A percentile compares a stretch with the other conserved stretches of the same genome.
These are phyloP conservation scores for Eidolon dupreanum DNA, from an alignment of 2,797 vertebrate species.

Conservation along the genomic window DNA sequence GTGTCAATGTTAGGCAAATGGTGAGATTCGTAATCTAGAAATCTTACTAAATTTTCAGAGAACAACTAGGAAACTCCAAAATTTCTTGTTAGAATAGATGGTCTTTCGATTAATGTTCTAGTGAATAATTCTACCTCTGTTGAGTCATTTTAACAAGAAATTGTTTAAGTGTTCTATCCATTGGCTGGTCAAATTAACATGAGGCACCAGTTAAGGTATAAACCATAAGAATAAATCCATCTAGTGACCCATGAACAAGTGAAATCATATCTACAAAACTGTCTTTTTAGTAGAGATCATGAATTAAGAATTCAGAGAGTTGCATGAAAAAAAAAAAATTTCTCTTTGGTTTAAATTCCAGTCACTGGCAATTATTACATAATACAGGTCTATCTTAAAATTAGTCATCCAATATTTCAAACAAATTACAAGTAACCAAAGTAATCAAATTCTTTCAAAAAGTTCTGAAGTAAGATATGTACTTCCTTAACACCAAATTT, in stretches of 20 bases:
- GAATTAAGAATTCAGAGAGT: background rate
- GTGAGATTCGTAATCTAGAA: conserved; percentile 65
- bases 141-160: conserved; percentile 78
- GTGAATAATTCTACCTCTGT: conserved; percentile 77
- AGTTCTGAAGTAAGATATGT: background rate
- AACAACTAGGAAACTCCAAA: conserved; percentile 70
- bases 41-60: conserved; percentile 61
- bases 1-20: conserved; percentile 77
- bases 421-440: background rate
- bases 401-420: background rate
- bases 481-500: background rate
- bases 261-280: conserved; percentile 49
- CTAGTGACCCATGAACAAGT: conserved; percentile 58
- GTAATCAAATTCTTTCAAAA: background rate
- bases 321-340: background rate
- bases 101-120: conserved; percentile 79
- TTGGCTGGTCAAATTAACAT: conserved; percentile 80
- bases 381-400: background rate
- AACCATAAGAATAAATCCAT: conserved; percentile 67
- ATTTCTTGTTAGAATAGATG: conserved; percentile 78
- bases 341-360: background rate
- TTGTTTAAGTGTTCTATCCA: conserved; percentile 72
- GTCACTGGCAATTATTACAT: background rate
- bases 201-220: conserved; percentile 69
- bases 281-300: background rate